phyloP scores from a whole-genome alignment of 2,888 invertebrate genomes.

The Andrena bucephala region DNA sequence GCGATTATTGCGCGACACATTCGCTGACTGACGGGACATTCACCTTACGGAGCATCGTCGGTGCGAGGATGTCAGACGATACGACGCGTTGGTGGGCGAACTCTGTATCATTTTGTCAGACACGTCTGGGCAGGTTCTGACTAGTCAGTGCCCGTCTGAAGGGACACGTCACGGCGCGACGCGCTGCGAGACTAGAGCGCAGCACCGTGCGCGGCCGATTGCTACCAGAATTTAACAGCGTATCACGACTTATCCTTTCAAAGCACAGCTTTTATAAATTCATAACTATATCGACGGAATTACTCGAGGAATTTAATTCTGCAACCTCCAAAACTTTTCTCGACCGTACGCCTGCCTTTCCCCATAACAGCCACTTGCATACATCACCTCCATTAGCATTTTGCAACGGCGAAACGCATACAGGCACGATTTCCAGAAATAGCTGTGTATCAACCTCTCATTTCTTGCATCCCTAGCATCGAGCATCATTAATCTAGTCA shows the following conservation, averaged over 20 bases:
- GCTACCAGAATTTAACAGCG: constrained; percentile 7
- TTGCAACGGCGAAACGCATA: constrained; percentile 26
- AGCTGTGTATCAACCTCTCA: constrained; percentile 39
- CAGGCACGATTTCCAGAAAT: constrained; percentile 43
- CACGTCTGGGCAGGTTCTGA: constrained; percentile 49
- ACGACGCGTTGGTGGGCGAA: constrained; percentile 30
- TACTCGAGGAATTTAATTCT: not conserved
- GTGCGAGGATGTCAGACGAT: constrained; percentile 43
- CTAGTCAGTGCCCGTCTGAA: constrained; percentile 32
- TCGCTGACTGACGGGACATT: constrained; percentile 68
- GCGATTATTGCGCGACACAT: constrained; percentile 50
- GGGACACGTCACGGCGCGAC: constrained; percentile 4
- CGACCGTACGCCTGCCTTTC: not conserved
- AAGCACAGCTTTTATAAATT: not conserved
- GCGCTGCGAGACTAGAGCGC: not conserved
- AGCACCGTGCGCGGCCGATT: not conserved
- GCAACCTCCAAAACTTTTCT: not conserved
- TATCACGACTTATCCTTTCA: not conserved
- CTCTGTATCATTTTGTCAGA: constrained; percentile 52
- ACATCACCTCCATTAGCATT: constrained; percentile 21
- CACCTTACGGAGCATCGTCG: constrained; percentile 70
- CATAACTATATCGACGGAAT: not conserved
- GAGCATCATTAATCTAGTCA: constrained; percentile 40
- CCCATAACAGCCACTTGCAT: not conserved
- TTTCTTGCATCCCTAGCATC: constrained; percentile 33